Conservation (phyloP, 2,113 vertebrate species). For the Hemiscyllium ocellatum region DNA sequence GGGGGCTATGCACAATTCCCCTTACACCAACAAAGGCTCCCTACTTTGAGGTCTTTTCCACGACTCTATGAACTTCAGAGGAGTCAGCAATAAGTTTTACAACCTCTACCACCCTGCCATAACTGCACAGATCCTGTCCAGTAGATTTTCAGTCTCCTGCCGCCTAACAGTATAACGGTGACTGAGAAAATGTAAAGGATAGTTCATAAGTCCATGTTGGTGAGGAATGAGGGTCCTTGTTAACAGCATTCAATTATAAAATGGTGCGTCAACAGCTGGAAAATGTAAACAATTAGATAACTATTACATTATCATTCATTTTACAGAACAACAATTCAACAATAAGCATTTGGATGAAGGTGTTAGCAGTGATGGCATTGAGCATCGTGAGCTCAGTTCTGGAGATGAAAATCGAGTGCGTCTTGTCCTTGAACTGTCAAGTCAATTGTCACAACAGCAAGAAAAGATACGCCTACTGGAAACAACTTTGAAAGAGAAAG, state of each 20-base stretch:
- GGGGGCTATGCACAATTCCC: background rate
- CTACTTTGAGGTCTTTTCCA: background rate
- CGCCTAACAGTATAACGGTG: background rate
- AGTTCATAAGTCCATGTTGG: background rate
- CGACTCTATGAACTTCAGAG: background rate
- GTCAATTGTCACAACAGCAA: conserved; percentile 46
- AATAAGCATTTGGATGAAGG: background rate
- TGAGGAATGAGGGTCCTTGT: background rate
- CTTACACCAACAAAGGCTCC: background rate
- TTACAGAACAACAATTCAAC: background rate
- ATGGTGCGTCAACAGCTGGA: background rate
- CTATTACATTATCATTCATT: background rate
- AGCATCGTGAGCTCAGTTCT: background rate
- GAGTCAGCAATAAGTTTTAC: background rate
- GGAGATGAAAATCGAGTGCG: conserved; percentile 41
- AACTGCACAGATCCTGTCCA: background rate
- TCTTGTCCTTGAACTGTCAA: conserved; percentile 44
- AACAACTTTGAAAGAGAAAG: conserved; percentile 43
- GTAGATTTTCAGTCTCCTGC: background rate
- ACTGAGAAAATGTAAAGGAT: background rate
- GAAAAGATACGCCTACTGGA: conserved; percentile 48
- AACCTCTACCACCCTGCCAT: background rate
- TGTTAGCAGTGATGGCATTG: background rate
- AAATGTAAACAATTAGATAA: too few relatives aligned
- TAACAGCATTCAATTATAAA: background rate